These are phyloP conservation scores for Halichondria panicea DNA, from an alignment of 37 sponge, comb jelly and placozoan species.

Conservation along the genomic window DNA sequence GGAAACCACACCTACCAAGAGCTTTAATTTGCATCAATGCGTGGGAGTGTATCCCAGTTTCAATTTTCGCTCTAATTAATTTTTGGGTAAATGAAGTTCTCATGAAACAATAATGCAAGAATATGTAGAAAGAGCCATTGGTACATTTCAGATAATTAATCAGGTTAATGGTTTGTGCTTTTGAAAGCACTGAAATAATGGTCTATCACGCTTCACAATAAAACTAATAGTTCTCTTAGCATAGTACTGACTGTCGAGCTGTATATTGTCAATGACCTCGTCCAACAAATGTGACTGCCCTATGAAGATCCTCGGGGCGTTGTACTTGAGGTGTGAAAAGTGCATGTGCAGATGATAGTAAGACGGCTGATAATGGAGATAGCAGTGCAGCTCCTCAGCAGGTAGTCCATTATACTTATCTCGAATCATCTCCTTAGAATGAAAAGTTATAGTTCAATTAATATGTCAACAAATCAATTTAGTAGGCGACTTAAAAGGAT, in stretches of 20 bases:
- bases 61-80: too few relatives aligned
- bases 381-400: constrained; percentile 66
- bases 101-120: too few relatives aligned
- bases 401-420: constrained; percentile 64
- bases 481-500: too few relatives aligned
- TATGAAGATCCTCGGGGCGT: constrained; percentile 57
- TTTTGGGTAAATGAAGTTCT: too few relatives aligned
- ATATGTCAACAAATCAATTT: constrained; percentile 72
- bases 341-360: constrained; percentile 98
- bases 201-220: constrained; percentile 52
- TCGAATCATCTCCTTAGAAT: constrained; percentile 51
- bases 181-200: constrained; percentile 18
- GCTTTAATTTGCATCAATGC: too few relatives aligned
- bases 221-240: constrained; percentile 77
- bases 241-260: constrained; percentile 74
- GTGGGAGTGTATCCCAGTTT: too few relatives aligned
- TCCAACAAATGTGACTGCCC: constrained; percentile 85
- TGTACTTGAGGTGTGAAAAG: constrained; percentile 76
- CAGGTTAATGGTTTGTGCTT: too few relatives aligned
- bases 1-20: too few relatives aligned
- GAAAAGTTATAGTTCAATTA: constrained; percentile 81
- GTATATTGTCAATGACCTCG: constrained; percentile 95
- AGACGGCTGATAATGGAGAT: constrained; percentile 97
- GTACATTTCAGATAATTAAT: too few relatives aligned
- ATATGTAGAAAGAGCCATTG: too few relatives aligned